Evolutionary conservation across 2,888 invertebrate genomes (phyloP), one percentile per base, ranked within the genome.

Genomic region (Hydropsyche betteni): DNA sequence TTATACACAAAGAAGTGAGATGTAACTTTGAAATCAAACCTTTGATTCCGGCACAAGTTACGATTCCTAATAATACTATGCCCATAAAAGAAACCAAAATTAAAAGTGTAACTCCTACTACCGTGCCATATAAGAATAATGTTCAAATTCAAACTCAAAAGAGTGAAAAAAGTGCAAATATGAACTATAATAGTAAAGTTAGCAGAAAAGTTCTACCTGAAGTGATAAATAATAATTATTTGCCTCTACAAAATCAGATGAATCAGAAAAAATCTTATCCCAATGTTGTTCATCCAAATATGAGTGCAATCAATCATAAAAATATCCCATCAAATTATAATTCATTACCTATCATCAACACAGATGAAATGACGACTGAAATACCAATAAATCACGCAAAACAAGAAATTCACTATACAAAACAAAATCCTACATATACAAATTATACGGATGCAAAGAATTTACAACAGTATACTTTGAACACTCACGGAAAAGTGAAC

Each of bases 11-110:
- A 83, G 88, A 88, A 81, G 88, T 88, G 71, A 86, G 87, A 38
- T 88, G 87, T 81, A 88, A 88, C 81, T 88, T 87, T 83, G 88
- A 88, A 83, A 87, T 88, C 77, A 87, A 84, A 79, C 88, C 87
- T 36, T 88, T 87, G 80, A 88, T 87, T 82, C 88, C 88, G 73
- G 85, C 86, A 84, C 8, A 38, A 36, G 5, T 44, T 4, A 10
- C 10, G 10, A 10, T 44, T 44, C 44, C 44, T 44, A 6, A 44
- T 8, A 44, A 44, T 44, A 44, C 7, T 44, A 44, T 4, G 3
- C 44, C 44, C 10, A 4, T 44, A 10, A 4, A 44, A 6, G 44
- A 44, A 8, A 1, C 6, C 10, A 44, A 44, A 44, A 10, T 44
- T 6, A 44, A 44, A 44, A 44, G 7, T 44, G 10, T 44, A 1